Evolutionary conservation across 2,888 invertebrate genomes (phyloP).

Genomic region (Azorinus chamasolen): DNA sequence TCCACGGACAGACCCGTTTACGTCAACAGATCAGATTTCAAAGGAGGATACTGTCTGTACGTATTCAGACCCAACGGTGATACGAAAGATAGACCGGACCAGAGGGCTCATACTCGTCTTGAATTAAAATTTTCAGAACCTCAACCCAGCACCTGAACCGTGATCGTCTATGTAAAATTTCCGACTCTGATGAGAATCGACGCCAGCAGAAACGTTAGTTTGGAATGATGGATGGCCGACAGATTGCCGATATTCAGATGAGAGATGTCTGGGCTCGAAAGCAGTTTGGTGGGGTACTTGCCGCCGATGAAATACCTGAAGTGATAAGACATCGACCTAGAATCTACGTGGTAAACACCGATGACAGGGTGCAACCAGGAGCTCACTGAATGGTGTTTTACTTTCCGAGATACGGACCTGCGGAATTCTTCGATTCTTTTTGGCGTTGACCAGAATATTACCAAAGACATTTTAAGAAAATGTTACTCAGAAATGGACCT

Average conservation of each 20-base stretch:
- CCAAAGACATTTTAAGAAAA: slow-evolving; percentile 13
- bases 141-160: slow-evolving; percentile 21
- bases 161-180: slow-evolving; percentile 34
- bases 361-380: slow-evolving; percentile 9
- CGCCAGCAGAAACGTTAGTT: slow-evolving; percentile 8
- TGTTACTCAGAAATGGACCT: slow-evolving; percentile 14
- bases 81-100: background rate
- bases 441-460: slow-evolving; percentile 20
- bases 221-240: slow-evolving; percentile 22
- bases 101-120: slow-evolving; percentile 42
- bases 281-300: slow-evolving; percentile 11
- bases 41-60: slow-evolving; percentile 30
- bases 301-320: slow-evolving; percentile 15
- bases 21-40: slow-evolving; percentile 13
- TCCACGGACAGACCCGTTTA: background rate
- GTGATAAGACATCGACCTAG: background rate
- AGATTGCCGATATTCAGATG: background rate
- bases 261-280: background rate
- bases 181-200: slow-evolving; percentile 19
- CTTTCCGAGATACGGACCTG: slow-evolving; percentile 22
- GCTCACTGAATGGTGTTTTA: slow-evolving; percentile 1
- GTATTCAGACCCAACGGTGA: slow-evolving; percentile 26
- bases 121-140: slow-evolving; percentile 36
- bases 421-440: slow-evolving; percentile 25
- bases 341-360: slow-evolving; percentile 28